Base-by-base conservation (phyloP, 1,140 invertebrate species). In the Agrypnia vestita region DNA sequence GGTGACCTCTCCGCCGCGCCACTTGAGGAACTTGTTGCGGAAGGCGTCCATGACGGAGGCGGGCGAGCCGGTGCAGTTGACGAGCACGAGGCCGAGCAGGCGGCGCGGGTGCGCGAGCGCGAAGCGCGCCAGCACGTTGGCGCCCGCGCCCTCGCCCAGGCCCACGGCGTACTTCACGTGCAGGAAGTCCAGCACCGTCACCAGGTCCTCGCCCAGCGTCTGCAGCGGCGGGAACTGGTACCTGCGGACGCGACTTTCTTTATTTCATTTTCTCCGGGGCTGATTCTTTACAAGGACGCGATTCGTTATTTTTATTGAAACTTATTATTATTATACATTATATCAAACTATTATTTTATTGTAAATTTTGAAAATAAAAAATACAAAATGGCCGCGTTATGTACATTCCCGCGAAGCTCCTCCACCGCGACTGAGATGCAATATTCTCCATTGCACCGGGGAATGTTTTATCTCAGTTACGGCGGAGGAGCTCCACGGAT, bases 21-120 rank as follows among this genome's bases (percentile, higher is more conserved):
- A 94, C 84, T 93, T 93, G 64, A 95, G 94, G 85, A 96, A 93
- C 91, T 96, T 94, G 84, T 94, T 95, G 84, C 95, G 95, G 86
- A 97, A 94, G 82, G 95, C 95, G 85, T 97, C 96, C 86, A 96
- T 92, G 46, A 97, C 94, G 11, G 95, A 95, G 11, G 95, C 95
- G 19, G 96, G 94, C 61, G 96, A 96, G 21, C 93, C 94, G 0
- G 96, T 97, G 85, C 95, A 96, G 89, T 98, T 96, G 84, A 98
- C 95, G 69, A 97, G 90, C 83, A 96, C 92, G 4, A 96, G 90
- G 43, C 88, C 96, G 21, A 96, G 88, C 15, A 93, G 92, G 44
- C 96, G 90, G 6, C 93, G 90, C 0, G 95, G 95, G 87, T 95
- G 93, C 13, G 93, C 93, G 80, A 96, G 88, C 0, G 95, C 96